These are phyloP conservation scores for Lipophrys pholis DNA, from an alignment of 2,113 vertebrate genomes.

Conservation along the genomic window DNA sequence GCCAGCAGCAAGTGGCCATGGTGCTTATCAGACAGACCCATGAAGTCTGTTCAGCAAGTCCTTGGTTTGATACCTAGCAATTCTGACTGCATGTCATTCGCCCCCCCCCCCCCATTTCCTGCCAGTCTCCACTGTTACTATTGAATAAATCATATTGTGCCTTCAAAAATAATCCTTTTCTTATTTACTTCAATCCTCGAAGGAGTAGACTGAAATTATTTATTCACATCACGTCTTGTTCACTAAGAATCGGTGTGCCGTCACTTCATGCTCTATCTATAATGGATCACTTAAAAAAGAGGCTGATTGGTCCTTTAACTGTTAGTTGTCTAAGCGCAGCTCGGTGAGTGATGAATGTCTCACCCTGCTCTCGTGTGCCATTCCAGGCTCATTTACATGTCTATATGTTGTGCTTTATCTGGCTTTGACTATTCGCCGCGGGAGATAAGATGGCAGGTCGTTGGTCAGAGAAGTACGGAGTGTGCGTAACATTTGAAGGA, in stretches of 20 bases:
- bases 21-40: no score
- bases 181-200: neutral
- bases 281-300: constrained; percentile 23
- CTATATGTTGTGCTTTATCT: constrained; percentile 28
- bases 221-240: neutral
- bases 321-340: constrained; percentile 8
- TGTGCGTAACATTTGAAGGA: neutral
- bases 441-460: constrained; percentile 3
- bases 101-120: no score
- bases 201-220: neutral
- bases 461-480: constrained; percentile 18
- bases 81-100: no score
- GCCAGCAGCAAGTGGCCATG: no score
- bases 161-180: neutral
- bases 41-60: no score
- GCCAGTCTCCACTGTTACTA: no score
- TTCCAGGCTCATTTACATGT: constrained; percentile 44
- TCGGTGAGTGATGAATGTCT: constrained; percentile 46
- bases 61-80: no score
- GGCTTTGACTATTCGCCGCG: constrained; percentile 31
- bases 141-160: no score
- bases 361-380: neutral
- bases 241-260: neutral
- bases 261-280: constrained; percentile 18
- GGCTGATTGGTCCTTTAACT: constrained; percentile 16